Base-by-base conservation (phyloP, 2,113 vertebrate species). In the Hiodon tergisus region DNA sequence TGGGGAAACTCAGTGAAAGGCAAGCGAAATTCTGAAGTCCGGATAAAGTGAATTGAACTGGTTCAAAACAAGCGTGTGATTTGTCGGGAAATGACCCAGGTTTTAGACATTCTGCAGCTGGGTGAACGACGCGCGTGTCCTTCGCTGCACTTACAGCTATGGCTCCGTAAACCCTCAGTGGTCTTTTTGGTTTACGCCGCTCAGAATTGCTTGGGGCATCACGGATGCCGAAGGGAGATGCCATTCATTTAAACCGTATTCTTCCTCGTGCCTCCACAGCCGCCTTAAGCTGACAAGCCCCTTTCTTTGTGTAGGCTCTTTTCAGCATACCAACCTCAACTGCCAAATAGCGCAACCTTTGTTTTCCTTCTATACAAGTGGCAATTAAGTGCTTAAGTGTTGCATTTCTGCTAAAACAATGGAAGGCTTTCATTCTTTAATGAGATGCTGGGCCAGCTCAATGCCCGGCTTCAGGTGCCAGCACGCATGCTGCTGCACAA, bases 21-120 rank as follows among this genome's bases (percentile, higher is more conserved):
- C 31, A 31, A 31, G 31, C 31, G 31, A 2, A 31, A 31, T 31
- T 63, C 65, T 60, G 63, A 74, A 74, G 50, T 62, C 60, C 72
- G 62, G 59, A n/a, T 74, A 74, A 66, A 65, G 62, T 66, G 72
- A 60, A 66, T 74, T 74, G 65, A 74, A 74, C 55, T 74, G 60
- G 62, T 60, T 65, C 72, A 74, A 74, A 74, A 31, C 62, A 62
- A 62, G 59, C 71, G 16, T 4, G 13, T 62, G 72, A 74, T 74
- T 74, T 74, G 65, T 74, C 46, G 72, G 5, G 52, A 52, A 50
- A 53, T 74, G 53, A 72, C 31, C 31, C 17, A 31, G 31, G 31
- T 31, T 31, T 31, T 31, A 31, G 31, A 31, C 31, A 31, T 31
- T 31, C 31, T 31, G 31, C 31, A 31, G 31, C 31, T 31, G 31